These are phyloP conservation scores for Neomonachus schauinslandi DNA, from an alignment of 2,113 vertebrate genomes.

Conservation along the genomic window DNA sequence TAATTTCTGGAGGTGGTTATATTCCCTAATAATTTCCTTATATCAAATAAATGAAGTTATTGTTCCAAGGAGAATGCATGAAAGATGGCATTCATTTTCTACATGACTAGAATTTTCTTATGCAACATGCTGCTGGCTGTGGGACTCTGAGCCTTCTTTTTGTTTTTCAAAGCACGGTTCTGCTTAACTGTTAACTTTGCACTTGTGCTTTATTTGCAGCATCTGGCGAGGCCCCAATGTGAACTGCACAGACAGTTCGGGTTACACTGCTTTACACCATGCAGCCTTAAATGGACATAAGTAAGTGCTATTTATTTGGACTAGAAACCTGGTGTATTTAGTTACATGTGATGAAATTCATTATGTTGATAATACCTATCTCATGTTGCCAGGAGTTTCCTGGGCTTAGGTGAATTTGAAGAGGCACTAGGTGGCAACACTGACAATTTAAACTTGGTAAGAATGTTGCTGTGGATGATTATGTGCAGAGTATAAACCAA, in stretches of 20 bases:
- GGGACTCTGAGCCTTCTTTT: not conserved
- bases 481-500: not conserved
- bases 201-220: constrained; percentile 89
- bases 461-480: not conserved
- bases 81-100: constrained; percentile 17
- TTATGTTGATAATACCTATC: not conserved
- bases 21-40: not conserved
- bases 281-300: constrained; percentile 97
- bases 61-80: not conserved
- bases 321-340: constrained; percentile 34
- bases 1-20: constrained; percentile 18
- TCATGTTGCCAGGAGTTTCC: not conserved
- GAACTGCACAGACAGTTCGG: constrained; percentile 96
- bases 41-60: not conserved
- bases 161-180: constrained; percentile 22
- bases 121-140: not conserved
- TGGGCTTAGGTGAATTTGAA: not conserved
- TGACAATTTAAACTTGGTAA: not conserved
- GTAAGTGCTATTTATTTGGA: constrained; percentile 86
- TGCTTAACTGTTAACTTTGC: constrained; percentile 49
- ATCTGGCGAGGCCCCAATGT: constrained; percentile 97
- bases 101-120: not conserved
- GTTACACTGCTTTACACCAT: constrained; percentile 96
- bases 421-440: not conserved
- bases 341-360: constrained; percentile 49